Percentiles rank a stretch among this genome's conserved stretches.
Conservation (phyloP, 2,797 vertebrate genomes). For the Borostomias antarcticus region DNA sequence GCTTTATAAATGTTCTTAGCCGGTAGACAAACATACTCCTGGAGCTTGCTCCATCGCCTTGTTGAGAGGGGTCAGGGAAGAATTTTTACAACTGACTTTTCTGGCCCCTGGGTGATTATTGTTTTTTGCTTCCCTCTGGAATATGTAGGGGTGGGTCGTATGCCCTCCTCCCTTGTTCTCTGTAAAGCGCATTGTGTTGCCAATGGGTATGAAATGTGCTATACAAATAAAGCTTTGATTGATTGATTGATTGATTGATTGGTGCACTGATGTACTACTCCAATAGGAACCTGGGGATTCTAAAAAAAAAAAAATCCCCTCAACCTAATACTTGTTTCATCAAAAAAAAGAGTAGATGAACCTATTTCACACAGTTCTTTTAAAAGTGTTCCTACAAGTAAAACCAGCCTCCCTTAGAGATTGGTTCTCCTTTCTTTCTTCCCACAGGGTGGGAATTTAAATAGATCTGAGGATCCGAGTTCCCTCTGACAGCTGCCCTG, state of each 20-base stretch:
- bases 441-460: conserved; percentile 31
- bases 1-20: no score
- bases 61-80: no score
- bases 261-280: conserved; percentile 33
- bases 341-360: not conserved
- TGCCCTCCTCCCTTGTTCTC: no score
- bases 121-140: no score
- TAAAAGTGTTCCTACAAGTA: not conserved
- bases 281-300: conserved; percentile 19
- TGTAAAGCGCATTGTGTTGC: no score
- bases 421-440: conserved; percentile 10
- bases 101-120: no score
- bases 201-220: no score
- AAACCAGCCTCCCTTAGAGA: conserved; percentile 12
- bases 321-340: not conserved
- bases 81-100: no score
- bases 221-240: no score
- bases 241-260: conserved; percentile 34
- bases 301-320: conserved; percentile 21
- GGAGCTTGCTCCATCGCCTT: no score
- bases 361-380: conserved; percentile 8
- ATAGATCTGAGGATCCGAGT: conserved; percentile 27
- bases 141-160: no score
- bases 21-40: no score
- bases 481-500: conserved; percentile 14